Evolutionary conservation across 2,888 invertebrate species (phyloP), one percentile per base, ranked within the genome.

Genomic region (Mechanitis mazaeus): DNA sequence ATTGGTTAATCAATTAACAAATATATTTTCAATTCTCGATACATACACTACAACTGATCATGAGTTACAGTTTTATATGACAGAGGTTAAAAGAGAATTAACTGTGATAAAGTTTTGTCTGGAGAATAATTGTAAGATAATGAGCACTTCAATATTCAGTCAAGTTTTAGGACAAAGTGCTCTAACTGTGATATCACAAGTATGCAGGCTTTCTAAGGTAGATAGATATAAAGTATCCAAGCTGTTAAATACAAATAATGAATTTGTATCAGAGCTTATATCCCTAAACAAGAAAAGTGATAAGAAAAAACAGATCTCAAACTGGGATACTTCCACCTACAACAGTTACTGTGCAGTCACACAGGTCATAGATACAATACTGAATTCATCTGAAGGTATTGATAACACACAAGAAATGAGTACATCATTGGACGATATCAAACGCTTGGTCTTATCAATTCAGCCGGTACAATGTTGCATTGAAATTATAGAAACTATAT

Each of bases 401-500:
- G 81, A 83, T 64, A 78, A 77, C 61, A 71, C 79, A 28, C 84
- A 86, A 58, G 82, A 85, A 42, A 82, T 87, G 47, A 79, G 78
- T 6, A 75, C 80, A n/a, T 81, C 85, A 1, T 75, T 92, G 64
- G 90, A 91, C 58, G 87, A 90, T 66, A 79, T 90, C 9, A 90
- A 87, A 76, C 78, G 87, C 3, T 80, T 90, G 55, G 76, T 91
- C n/a, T 74, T 91, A 56, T 83, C 85, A 45, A 84, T 91, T 56
- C 83, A 86, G 65, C 90, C 91, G 31, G 66, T 87, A 47, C 79
- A 82, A 64, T 83, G 84, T 68, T 91, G 92, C 71, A 78, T 92
- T 57, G 93, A 94, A 83, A 87, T 94, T 0, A 89, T 95, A 60
- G 94, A 95, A 78, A 93, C 94, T 78, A 91, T 95, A 68, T 95